phyloP scores from a whole-genome alignment of 1,140 invertebrate genomes.

The Ceratina calcarata region DNA sequence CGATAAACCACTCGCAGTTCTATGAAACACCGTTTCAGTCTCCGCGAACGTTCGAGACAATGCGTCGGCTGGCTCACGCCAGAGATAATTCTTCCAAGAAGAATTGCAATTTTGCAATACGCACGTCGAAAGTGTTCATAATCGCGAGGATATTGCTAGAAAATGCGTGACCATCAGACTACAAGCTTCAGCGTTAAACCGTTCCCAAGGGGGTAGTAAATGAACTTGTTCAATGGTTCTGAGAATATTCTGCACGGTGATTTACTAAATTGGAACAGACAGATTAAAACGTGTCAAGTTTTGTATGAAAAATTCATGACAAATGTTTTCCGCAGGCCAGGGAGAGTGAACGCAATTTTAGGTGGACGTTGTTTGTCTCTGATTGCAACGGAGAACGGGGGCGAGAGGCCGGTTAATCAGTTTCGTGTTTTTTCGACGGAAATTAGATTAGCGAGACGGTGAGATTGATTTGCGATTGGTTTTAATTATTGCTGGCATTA shows the following conservation, averaged over 20 bases:
- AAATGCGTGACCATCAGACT: too few species aligned
- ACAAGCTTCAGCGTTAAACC: too few species aligned
- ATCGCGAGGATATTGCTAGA: background rate
- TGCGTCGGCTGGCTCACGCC: conserved; percentile 23
- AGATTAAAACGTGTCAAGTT: too few species aligned
- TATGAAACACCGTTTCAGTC: conserved; percentile 13
- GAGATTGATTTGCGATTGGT: background rate
- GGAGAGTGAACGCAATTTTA: too few species aligned
- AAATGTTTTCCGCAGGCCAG: too few species aligned
- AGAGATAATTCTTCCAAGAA: conserved; percentile 21
- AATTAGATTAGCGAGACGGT: background rate
- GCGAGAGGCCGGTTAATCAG: background rate
- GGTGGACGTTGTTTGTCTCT: background rate
- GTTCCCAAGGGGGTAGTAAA: too few species aligned
- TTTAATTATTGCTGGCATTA: too few species aligned
- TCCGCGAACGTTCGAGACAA: conserved; percentile 17
- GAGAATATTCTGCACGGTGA: too few species aligned
- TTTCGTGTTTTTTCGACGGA: conserved; percentile 12
- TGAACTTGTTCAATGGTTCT: too few species aligned
- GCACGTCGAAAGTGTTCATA: background rate
- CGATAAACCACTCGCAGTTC: conserved; percentile 15
- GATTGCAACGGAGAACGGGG: background rate
- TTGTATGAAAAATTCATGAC: too few species aligned
- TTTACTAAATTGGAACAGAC: too few species aligned
- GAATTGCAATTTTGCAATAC: conserved; percentile 10